Percentiles rank a stretch among this genome's conserved stretches.
These are phyloP conservation scores for Diadromus collaris DNA, from an alignment of 2,888 invertebrate species.

Conservation along the genomic window DNA sequence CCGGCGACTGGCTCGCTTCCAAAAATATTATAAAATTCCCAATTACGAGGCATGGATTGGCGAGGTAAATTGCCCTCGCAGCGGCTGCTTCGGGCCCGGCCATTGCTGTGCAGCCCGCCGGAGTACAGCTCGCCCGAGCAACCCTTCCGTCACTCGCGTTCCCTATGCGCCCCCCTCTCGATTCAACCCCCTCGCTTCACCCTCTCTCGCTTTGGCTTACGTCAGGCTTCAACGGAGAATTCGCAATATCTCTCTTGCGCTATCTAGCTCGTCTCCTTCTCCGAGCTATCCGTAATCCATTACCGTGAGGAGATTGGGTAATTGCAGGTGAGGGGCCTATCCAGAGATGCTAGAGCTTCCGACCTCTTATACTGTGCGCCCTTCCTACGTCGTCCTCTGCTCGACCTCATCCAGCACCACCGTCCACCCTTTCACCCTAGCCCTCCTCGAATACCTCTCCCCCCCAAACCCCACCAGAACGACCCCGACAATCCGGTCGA, in stretches of 20 bases:
- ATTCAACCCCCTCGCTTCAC: constrained; percentile 37
- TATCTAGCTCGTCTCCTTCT: constrained; percentile 34
- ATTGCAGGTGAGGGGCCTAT: constrained; percentile 77
- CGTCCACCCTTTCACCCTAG: constrained; percentile 55
- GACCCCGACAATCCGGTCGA: constrained; percentile 67
- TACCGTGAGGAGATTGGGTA: constrained; percentile 77
- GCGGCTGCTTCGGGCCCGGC: constrained; percentile 67
- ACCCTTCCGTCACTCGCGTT: constrained; percentile 54
- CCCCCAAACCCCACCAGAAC: no score
- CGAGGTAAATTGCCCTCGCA: constrained; percentile 78
- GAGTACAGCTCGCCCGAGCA: constrained; percentile 24
- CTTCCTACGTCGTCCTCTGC: constrained; percentile 33
- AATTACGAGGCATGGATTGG: constrained; percentile 78
- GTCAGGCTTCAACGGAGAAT: constrained; percentile 35
- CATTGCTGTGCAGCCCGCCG: constrained; percentile 20
- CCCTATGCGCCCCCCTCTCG: constrained; percentile 32
- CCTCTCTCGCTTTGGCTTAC: constrained; percentile 38
- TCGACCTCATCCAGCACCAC: constrained; percentile 52
- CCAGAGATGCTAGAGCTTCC: constrained; percentile 70
- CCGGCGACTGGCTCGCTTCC: constrained; percentile 77
- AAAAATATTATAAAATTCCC: constrained; percentile 80
- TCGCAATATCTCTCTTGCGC: constrained; percentile 38
- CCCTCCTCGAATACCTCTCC: no score
- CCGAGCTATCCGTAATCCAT: constrained; percentile 75
- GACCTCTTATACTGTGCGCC: constrained; percentile 59